These are phyloP conservation scores for Addax nasomaculatus DNA, from an alignment of 2,113 vertebrate species.

Conservation along the genomic window DNA sequence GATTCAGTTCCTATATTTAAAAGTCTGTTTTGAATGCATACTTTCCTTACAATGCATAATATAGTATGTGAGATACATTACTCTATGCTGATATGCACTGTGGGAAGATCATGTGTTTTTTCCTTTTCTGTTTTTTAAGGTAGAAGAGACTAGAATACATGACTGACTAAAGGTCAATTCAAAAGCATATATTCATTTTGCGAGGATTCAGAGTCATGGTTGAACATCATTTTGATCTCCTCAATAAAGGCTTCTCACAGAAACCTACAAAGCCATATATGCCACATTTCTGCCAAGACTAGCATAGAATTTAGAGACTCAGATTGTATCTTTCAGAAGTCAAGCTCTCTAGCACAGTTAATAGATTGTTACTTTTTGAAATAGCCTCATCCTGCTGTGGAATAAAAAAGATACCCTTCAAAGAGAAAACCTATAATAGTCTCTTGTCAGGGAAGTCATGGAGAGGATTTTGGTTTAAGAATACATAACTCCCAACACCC, in stretches of 20 bases:
- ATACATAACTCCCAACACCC: not conserved
- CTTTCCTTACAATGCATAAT: not conserved
- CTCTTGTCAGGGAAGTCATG: not conserved
- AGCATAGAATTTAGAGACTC: not conserved
- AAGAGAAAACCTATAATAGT: not conserved
- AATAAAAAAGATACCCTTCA: not conserved
- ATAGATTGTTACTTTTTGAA: constrained; percentile 32
- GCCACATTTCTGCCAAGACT: not conserved
- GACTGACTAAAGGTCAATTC: not conserved
- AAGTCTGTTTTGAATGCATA: not conserved
- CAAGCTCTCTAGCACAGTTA: not conserved
- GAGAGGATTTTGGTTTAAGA: not conserved
- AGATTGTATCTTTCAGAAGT: not conserved
- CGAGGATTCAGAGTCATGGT: not conserved
- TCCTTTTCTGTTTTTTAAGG: not conserved
- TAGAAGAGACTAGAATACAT: not conserved
- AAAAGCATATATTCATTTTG: not conserved
- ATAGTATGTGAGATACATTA: not conserved
- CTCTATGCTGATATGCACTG: not conserved
- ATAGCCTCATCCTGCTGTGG: not conserved
- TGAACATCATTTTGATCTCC: not conserved
- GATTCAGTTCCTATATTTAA: not conserved
- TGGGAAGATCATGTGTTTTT: not conserved
- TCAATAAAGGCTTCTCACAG: not conserved
- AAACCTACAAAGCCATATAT: not conserved